These are phyloP conservation scores for Megaceryle maxima DNA, from an alignment of 2,113 vertebrate species.

Conservation along the genomic window DNA sequence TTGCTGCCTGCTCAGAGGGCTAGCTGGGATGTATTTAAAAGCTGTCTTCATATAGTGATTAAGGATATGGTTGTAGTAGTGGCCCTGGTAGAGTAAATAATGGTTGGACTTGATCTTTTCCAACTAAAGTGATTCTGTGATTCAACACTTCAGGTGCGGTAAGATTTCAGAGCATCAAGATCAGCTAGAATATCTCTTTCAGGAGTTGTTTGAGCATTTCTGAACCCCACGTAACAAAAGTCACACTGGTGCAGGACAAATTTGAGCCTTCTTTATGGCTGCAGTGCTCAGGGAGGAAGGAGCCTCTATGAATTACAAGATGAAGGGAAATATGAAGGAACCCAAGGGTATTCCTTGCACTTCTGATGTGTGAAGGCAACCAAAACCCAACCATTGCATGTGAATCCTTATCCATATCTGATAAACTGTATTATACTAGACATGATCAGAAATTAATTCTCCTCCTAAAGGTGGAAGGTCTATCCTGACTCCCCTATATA, in stretches of 20 bases:
- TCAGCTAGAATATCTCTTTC: no score
- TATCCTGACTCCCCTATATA: neutral
- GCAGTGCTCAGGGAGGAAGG: neutral
- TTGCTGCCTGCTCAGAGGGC: neutral
- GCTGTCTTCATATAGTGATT: no score
- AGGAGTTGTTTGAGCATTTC: no score
- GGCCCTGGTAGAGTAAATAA: no score
- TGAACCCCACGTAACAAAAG: no score
- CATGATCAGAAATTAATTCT: neutral
- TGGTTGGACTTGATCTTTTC: no score
- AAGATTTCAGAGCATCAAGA: no score
- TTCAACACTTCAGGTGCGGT: no score
- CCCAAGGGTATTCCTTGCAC: neutral
- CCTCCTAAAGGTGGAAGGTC: neutral
- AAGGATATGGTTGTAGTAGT: no score
- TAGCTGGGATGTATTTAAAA: neutral
- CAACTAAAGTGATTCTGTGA: no score
- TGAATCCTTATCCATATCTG: neutral
- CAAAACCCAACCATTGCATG: rapidly evolving
- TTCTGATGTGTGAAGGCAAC: neutral
- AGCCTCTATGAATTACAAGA: neutral
- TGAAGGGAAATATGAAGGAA: neutral
- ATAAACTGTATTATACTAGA: neutral
- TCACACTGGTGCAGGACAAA: no score
- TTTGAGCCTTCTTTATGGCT: neutral